Evolutionary conservation across 2,113 vertebrate genomes (phyloP), one percentile per base, ranked within the genome.

Genomic region (Gobiocypris rarus): DNA sequence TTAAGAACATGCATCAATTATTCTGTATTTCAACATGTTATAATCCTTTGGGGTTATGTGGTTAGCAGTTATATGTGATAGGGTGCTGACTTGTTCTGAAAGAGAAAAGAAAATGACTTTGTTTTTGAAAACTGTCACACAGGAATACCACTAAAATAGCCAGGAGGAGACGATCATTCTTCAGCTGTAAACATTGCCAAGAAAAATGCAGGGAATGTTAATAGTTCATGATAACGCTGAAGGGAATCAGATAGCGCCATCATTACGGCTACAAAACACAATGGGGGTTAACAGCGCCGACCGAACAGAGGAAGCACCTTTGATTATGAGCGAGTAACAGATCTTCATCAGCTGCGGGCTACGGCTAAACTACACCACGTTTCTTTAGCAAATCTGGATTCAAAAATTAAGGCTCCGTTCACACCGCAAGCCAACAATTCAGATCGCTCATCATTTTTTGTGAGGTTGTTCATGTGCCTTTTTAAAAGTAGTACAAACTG

Each of bases 201-300:
- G 65, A 83, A 80, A 80, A 83, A 84, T 80, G 69, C 52, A 24
- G 0, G 86, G 86, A 83, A 85, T 85, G 75, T 87, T 86, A 82
- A 88, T 76, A 19, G 75, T 65, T 78, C 9, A 43, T 50, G 26
- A 85, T 83, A 81, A 52, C 15, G 34, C 48, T 31, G 81, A 28
- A 67, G 34, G 58, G 58, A 75, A 79, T 24, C 9, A 75, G 52
- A 22, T 71, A 70, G 69, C 48, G 19, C 67, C 4, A 24, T 63
- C 28, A 86, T 88, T 75, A 83, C 48, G 8, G n/a, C 38, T 69
- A 41, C 5, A 14, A 31, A 83, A 87, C 70, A 63, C 48, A 75
- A 61, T 19, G 52, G 69, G 63, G 52, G 61, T 59, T 75, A 59
- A 45, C 43, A 54, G 28, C 26, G 17, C 15, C 17, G 26, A 56